Base-by-base conservation (phyloP, 1,140 invertebrate genomes). In the Procambarus clarkii region DNA sequence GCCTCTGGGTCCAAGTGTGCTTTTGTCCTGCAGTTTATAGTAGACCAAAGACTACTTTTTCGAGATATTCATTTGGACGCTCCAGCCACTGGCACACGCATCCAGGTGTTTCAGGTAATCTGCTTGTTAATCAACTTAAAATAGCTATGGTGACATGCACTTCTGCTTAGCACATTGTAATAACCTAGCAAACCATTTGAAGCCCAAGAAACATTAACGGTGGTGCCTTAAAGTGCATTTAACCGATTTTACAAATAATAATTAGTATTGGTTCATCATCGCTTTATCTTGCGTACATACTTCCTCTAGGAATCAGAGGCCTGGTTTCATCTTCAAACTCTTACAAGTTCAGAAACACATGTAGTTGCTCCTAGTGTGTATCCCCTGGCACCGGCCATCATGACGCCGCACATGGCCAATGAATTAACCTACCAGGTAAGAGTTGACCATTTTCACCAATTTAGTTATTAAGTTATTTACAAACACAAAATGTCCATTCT, bases 41-140 rank as follows among this genome's bases (percentile, higher is more conserved):
- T 71, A 2, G 83, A 86, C 44, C 83, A 86, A n/a, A 69, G 83
- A 24, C 83, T 86, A 7, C 64, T 50, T 45, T 76, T 86, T 58
- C 34, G 83, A 34, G 69, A 86, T 76, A 86, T 86, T 48, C 83
- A 86, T 34, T 21, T 86, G 64, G 69, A 86, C 50, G 46, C 83
- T 24, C 83, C 83, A n/a, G 24, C 11, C 44, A 86, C 83, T 54
- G 64, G 64, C 18, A 86, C 83, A 71, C 69, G 83, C 45, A 76
- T 76, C 24, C 60, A 86, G 46, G 69, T 86, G n/a, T 86, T 86
- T 76, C 83, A 86, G 83, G 83, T 86, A 69, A 69, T 45, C 64
- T 84, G 24, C 50, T 18, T 9, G 4, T 18, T 69, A 18, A 54
- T 54, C 50, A 13, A 54, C 50, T 54, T 54, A 54, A 54, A 54